phyloP scores from a whole-genome alignment of 2,888 invertebrate species.

The Cacoxenus indagator region DNA sequence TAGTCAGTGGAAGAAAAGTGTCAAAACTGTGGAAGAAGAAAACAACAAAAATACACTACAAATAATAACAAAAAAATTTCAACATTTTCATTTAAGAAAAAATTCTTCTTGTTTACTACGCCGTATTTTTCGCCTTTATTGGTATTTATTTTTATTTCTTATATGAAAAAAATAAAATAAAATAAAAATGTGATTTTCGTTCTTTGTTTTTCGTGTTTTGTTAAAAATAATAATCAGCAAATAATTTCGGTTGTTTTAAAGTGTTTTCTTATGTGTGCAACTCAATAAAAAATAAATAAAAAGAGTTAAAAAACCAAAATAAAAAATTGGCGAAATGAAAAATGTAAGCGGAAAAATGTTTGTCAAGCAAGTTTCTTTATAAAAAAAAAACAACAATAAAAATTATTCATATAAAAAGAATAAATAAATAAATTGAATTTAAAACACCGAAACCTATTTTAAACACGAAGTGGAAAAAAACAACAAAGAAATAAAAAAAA shows the following conservation, averaged over 20 bases:
- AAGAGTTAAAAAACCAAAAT: neutral
- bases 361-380: neutral
- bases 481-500: constrained; percentile 24
- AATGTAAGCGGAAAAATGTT: neutral
- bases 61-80: neutral
- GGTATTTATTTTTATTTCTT: constrained; percentile 1
- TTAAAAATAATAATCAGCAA: constrained; percentile 9
- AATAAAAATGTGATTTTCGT: neutral
- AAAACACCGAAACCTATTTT: constrained; percentile 1
- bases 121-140: neutral
- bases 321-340: constrained; percentile 5
- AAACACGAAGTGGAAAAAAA: constrained; percentile 24
- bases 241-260: neutral
- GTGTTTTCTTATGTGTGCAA: constrained; percentile 1
- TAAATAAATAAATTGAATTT: neutral
- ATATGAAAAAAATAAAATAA: constrained; percentile 6
- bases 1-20: no score
- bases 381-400: constrained; percentile 26
- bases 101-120: neutral
- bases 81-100: neutral
- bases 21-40: no score
- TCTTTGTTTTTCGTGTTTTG: neutral
- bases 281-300: neutral
- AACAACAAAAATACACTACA: neutral
- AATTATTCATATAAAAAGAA: constrained; percentile 33